Percentiles rank a stretch among this genome's conserved stretches.
Evolutionary conservation across 2,113 vertebrate genomes (phyloP).

Genomic region (Piaya cayana): DNA sequence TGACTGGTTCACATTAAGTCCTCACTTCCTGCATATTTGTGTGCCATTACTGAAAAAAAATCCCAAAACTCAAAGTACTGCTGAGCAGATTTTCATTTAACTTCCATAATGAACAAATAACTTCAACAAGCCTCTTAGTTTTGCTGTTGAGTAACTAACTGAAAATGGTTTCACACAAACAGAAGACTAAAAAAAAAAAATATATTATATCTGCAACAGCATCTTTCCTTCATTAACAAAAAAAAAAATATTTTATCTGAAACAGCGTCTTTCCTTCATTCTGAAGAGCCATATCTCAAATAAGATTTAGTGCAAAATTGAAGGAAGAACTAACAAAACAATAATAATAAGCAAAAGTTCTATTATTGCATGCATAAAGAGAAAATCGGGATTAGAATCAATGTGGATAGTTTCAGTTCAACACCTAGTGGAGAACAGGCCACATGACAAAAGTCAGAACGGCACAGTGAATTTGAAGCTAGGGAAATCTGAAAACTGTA

Average conservation of each 20-base stretch:
- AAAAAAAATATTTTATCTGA: background rate
- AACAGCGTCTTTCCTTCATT: background rate
- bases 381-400: background rate
- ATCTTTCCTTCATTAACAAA: background rate
- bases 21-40: background rate
- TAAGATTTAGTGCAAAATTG: background rate
- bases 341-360: background rate
- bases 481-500: background rate
- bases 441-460: background rate
- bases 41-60: background rate
- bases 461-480: background rate
- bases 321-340: background rate
- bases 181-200: background rate
- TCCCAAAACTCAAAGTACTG: background rate
- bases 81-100: background rate
- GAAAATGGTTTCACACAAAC: background rate
- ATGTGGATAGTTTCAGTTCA: slow-evolving; percentile 10
- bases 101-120: background rate
- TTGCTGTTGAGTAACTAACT: background rate
- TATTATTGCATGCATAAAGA: background rate
- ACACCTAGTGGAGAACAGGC: background rate
- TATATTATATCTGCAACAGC: background rate
- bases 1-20: background rate
- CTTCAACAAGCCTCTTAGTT: background rate
- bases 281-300: background rate